A percentile compares a stretch with the other conserved stretches of the same genome.
phyloP scores from a whole-genome alignment of 2,797 vertebrate species.

The Cercopithecus neglectus region DNA sequence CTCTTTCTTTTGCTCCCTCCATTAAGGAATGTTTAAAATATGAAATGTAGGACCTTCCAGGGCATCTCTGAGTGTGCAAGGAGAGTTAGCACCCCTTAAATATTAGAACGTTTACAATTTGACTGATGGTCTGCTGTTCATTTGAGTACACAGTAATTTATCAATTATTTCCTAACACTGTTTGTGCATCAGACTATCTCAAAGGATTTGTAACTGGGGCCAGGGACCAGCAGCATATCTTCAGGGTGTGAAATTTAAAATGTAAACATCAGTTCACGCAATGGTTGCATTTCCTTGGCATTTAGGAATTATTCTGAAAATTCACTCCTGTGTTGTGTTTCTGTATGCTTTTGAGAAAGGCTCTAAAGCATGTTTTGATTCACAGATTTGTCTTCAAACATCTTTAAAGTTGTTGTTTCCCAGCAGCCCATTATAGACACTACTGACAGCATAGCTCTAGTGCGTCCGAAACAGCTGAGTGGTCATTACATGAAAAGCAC shows the following conservation, averaged over 20 bases:
- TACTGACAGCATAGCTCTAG: neutral
- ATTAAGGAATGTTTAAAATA: slow-evolving; percentile 50
- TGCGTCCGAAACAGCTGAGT: neutral
- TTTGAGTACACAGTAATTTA: slow-evolving; percentile 79
- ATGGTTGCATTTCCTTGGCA: neutral
- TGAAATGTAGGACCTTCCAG: slow-evolving; percentile 30
- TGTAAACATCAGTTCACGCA: neutral
- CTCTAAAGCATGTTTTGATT: neutral
- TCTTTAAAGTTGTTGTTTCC: neutral
- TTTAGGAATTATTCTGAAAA: slow-evolving; percentile 1
- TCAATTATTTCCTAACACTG: slow-evolving; percentile 29
- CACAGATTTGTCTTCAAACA: neutral
- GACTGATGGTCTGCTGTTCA: slow-evolving; percentile 78
- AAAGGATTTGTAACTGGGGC: neutral
- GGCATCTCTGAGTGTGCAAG: slow-evolving; percentile 84
- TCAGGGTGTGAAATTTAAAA: neutral
- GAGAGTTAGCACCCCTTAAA: slow-evolving; percentile 62
- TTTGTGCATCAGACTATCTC: neutral
- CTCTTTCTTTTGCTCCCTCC: neutral
- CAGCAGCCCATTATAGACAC: neutral
- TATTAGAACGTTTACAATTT: slow-evolving; percentile 50
- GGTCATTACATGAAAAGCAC: neutral
- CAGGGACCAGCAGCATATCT: neutral
- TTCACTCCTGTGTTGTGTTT: neutral
- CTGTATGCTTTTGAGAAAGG: neutral